Conservation (phyloP, 2,797 vertebrate genomes). For the Channa striata region DNA sequence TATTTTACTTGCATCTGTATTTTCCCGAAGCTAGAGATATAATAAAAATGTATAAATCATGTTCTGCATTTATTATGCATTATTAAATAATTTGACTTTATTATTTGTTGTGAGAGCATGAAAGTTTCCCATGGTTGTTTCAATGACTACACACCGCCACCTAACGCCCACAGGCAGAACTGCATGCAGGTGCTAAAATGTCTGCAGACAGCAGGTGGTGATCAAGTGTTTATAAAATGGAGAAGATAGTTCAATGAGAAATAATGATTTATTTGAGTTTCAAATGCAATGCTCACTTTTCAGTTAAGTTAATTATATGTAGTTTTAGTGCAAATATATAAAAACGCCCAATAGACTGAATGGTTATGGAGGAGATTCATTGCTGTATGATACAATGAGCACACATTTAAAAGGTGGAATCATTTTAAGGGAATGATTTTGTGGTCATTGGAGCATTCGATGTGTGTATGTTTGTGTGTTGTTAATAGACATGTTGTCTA, state of each 20-base stretch:
- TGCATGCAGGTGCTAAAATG: constrained; percentile 19
- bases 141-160: constrained; percentile 1
- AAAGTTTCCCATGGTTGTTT: too few relatives aligned
- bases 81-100: too few relatives aligned
- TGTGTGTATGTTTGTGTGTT: background rate
- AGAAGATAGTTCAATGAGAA: background rate
- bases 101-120: too few relatives aligned
- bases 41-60: background rate
- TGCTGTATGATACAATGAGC: too few relatives aligned
- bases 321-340: too few relatives aligned
- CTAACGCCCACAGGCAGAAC: background rate
- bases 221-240: background rate
- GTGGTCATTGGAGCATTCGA: constrained; percentile 11
- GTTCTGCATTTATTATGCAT: too few relatives aligned
- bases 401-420: too few relatives aligned
- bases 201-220: constrained; percentile 61
- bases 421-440: background rate
- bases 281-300: background rate
- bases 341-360: too few relatives aligned
- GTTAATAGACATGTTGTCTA: background rate
- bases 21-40: background rate
- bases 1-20: background rate
- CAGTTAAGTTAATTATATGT: too few relatives aligned
- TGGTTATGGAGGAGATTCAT: too few relatives aligned
- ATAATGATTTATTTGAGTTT: constrained; percentile 4